phyloP scores from a whole-genome alignment of 2,113 vertebrate genomes.

The Daphoenositta chrysoptera region DNA sequence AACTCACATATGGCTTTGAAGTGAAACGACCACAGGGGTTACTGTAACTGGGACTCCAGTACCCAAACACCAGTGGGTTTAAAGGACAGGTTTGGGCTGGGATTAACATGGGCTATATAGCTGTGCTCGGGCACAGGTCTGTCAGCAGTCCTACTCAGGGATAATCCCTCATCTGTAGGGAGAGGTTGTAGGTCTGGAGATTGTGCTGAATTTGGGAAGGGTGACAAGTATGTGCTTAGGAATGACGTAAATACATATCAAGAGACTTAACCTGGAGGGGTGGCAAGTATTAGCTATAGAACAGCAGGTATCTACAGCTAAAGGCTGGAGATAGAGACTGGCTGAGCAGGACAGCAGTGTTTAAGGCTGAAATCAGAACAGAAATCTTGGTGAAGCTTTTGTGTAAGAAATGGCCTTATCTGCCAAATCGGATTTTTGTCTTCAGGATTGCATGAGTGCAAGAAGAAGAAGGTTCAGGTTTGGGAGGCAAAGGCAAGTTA shows the following conservation, averaged over 20 bases:
- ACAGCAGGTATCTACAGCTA: neutral
- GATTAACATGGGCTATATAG: neutral
- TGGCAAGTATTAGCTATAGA: neutral
- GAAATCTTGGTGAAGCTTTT: neutral
- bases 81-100: neutral
- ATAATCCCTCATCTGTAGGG: fast-evolving
- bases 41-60: neutral
- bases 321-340: neutral
- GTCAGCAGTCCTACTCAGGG: neutral
- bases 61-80: neutral
- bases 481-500: neutral
- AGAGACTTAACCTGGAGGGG: neutral
- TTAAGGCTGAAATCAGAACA: neutral
- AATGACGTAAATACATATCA: neutral
- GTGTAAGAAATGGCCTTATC: neutral
- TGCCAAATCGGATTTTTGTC: neutral
- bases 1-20: neutral
- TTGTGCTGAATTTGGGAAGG: neutral
- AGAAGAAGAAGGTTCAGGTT: neutral
- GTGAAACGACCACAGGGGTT: neutral
- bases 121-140: neutral
- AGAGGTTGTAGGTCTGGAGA: neutral
- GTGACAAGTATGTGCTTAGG: neutral
- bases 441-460: neutral
- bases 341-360: neutral